Evolutionary conservation across 2,888 invertebrate species (phyloP), one percentile per base, ranked within the genome.

Genomic region (Philonicus albiceps): DNA sequence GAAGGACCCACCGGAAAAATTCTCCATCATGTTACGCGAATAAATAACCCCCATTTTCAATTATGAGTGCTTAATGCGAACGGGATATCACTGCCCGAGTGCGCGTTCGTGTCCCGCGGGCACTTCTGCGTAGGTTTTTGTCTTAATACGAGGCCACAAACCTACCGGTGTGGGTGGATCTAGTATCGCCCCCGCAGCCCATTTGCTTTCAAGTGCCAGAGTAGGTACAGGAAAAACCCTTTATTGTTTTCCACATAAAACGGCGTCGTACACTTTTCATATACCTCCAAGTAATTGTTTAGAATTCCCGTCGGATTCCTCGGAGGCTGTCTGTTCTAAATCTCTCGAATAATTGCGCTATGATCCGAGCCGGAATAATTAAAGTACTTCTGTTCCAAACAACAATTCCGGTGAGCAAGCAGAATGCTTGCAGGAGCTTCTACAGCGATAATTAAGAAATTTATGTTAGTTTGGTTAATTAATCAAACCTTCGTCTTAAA

Each of bases 391-490:
- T 55, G 64, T 55, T 64, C 16, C 4, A 81, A 55, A 81, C 64
- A 53, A 55, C 81, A 81, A 78, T 49, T 78, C 81, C 53, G 31
- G 37, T 31, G 81, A 55, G 22, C 31, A 13, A 53, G 34, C 34
- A 22, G 81, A 31, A 81, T 81, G 81, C 53, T 81, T 55, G 64
- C 81, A 55, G 31, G 13, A 13, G 22, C 34, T 53, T 30, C 81
- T 37, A 55, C 81, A 81, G 64, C 55, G 81, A 81, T 81, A 81
- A 81, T 81, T 81, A 81, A 53, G 81, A 81, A 81, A 64, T 81
- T 81, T 81, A 64, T 81, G 64, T 64, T 55, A 81, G 81, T 81
- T 81, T 64, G 55, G 81, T 64, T 81, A 81, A 81, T 81, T 81
- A 55, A 81, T 81, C 81, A 81, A 81, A 81, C 34, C 19, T 81